A percentile compares a stretch with the other conserved stretches of the same genome.
Evolutionary conservation across 2,888 invertebrate species (phyloP).

Genomic region (Polia nebulosa): DNA sequence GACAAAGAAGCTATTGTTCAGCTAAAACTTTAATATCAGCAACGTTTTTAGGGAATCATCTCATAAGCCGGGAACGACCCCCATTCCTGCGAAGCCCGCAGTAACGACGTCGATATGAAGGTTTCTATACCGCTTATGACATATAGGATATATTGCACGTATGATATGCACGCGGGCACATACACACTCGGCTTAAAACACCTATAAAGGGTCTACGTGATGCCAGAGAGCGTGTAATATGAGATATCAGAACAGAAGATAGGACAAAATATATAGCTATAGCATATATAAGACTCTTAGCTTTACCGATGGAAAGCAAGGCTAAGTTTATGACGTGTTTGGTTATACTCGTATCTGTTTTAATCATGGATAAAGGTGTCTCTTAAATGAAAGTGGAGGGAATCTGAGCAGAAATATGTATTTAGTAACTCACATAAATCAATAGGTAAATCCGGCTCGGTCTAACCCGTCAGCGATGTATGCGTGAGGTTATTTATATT

Average conservation of each 20-base stretch:
- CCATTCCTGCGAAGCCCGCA: slow-evolving; percentile 44
- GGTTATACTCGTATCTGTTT: neutral
- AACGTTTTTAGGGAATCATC: slow-evolving; percentile 63
- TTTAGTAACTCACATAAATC: neutral
- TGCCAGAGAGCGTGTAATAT: slow-evolving; percentile 33
- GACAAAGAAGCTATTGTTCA: slow-evolving; percentile 55
- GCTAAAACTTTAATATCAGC: slow-evolving; percentile 61
- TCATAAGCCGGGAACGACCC: slow-evolving; percentile 52
- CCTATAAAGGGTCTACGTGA: slow-evolving; percentile 56
- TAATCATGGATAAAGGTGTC: neutral
- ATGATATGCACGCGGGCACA: slow-evolving; percentile 49
- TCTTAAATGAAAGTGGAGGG: neutral
- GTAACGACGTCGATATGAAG: slow-evolving; percentile 63
- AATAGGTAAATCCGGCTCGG: neutral
- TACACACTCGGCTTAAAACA: slow-evolving; percentile 44
- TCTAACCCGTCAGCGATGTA: slow-evolving; percentile 1
- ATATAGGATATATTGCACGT: slow-evolving; percentile 59
- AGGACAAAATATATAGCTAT: slow-evolving; percentile 5
- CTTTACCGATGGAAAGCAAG: slow-evolving; percentile 10
- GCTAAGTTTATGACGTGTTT: neutral
- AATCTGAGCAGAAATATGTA: neutral
- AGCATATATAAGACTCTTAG: slow-evolving; percentile 15
- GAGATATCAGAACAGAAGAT: slow-evolving; percentile 16
- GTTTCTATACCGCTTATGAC: slow-evolving; percentile 63
- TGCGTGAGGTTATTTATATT: slow-evolving; percentile 24